Percentiles rank a stretch among this genome's conserved stretches.
Conservation (phyloP, 2,888 invertebrate genomes). For the Gisinianus flammeolus region DNA sequence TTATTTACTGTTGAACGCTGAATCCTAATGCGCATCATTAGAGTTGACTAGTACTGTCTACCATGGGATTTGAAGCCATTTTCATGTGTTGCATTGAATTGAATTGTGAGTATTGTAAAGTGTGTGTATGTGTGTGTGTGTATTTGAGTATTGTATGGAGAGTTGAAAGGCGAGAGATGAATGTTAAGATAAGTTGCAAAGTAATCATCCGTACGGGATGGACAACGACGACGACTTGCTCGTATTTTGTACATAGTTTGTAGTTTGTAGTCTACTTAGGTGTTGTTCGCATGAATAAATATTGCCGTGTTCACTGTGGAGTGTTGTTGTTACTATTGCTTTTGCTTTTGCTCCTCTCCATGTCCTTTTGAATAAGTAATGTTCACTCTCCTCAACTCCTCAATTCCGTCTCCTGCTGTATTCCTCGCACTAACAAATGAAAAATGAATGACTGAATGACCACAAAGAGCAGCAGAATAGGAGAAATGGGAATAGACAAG, state of each 20-base stretch:
- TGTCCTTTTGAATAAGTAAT: conserved; percentile 1
- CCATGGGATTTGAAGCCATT: background rate
- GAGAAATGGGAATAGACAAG: no score
- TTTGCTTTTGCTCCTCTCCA: background rate
- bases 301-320: background rate
- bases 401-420: background rate
- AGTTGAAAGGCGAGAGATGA: background rate
- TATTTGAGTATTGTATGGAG: no score
- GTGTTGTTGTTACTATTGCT: background rate
- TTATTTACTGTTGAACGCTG: conserved; percentile 1
- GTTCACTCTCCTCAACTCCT: background rate
- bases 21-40: conserved; percentile 13
- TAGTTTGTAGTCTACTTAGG: conserved; percentile 17
- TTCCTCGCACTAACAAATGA: background rate
- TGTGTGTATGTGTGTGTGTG: no score
- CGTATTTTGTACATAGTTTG: no score
- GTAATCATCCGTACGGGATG: background rate
- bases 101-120: background rate
- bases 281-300: conserved; percentile 31
- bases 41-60: background rate
- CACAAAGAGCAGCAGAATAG: background rate
- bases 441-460: conserved; percentile 18
- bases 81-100: background rate
- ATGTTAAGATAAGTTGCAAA: background rate
- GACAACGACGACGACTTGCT: no score